phyloP scores from a whole-genome alignment of 2,113 vertebrate species.

The Takifugu flavidus region DNA sequence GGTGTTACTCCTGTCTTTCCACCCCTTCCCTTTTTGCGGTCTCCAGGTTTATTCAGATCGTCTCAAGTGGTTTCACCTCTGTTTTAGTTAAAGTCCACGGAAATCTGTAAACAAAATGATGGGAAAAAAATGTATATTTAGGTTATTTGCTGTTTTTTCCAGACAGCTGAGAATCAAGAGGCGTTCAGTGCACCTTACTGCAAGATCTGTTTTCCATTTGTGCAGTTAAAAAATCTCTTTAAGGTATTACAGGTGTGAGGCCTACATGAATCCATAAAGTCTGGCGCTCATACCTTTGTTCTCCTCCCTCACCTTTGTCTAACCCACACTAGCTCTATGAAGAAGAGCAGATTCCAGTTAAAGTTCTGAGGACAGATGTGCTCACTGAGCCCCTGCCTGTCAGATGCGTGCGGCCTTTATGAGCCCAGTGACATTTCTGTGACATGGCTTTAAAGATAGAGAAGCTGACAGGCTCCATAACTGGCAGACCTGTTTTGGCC shows the following conservation, averaged over 20 bases:
- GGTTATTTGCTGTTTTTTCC: slow-evolving; percentile 2
- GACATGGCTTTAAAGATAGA: slow-evolving; percentile 53
- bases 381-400: slow-evolving; percentile 42
- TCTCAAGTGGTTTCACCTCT: slow-evolving; percentile 52
- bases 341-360: slow-evolving; percentile 15
- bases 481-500: slow-evolving; percentile 64
- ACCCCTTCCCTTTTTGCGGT: slow-evolving; percentile 17
- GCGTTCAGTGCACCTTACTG: slow-evolving; percentile 21
- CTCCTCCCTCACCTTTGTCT: slow-evolving; percentile 19
- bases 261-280: slow-evolving; percentile 15
- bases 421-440: slow-evolving; percentile 60
- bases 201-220: slow-evolving; percentile 34
- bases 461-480: slow-evolving; percentile 49
- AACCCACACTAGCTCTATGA: slow-evolving; percentile 14
- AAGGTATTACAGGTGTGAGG: slow-evolving; percentile 32
- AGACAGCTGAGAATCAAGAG: slow-evolving; percentile 12
- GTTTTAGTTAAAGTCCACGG: slow-evolving; percentile 46
- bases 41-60: slow-evolving; percentile 37
- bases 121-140: slow-evolving; percentile 22
- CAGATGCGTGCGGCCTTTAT: slow-evolving; percentile 53
- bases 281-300: slow-evolving; percentile 24
- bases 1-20: slow-evolving; percentile 36
- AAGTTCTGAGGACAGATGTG: slow-evolving; percentile 50
- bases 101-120: slow-evolving; percentile 49
- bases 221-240: slow-evolving; percentile 25